Evolutionary conservation across 2,888 invertebrate genomes (phyloP).

Genomic region (Sabatieria punctata): DNA sequence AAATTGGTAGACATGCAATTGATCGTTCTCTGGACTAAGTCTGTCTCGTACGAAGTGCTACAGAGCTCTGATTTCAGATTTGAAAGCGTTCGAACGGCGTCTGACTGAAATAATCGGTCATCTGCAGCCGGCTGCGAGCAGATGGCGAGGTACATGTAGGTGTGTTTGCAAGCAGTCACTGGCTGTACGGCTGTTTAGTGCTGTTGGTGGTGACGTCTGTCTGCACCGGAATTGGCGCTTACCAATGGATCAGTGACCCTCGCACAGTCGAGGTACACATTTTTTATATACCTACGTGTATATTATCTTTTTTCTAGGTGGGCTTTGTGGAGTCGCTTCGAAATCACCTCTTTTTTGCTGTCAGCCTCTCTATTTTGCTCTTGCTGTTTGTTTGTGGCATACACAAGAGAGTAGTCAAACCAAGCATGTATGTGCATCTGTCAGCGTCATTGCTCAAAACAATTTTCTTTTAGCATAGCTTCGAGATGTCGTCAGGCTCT

Average conservation of each 20-base stretch:
- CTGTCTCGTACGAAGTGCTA: no score
- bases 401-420: slow-evolving; percentile 82
- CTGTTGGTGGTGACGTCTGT: no score
- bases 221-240: no score
- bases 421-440: slow-evolving; percentile 48
- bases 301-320: slow-evolving; percentile 35
- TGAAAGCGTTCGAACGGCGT: slow-evolving; percentile 87
- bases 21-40: no score
- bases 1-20: no score
- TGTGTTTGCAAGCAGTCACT: neutral
- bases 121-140: slow-evolving; percentile 70
- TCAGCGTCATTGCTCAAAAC: neutral
- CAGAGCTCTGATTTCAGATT: no score
- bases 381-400: slow-evolving; percentile 73
- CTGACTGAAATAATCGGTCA: slow-evolving; percentile 87
- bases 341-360: slow-evolving; percentile 83
- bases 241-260: no score
- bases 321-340: slow-evolving; percentile 72
- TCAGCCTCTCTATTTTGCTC: slow-evolving; percentile 51
- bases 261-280: no score
- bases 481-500: slow-evolving; percentile 72
- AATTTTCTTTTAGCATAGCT: slow-evolving; percentile 45
- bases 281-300: neutral
- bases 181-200: neutral
- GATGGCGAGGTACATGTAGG: slow-evolving; percentile 69